phyloP scores from a whole-genome alignment of 2,888 invertebrate species.

The Nemurella pictetii region DNA sequence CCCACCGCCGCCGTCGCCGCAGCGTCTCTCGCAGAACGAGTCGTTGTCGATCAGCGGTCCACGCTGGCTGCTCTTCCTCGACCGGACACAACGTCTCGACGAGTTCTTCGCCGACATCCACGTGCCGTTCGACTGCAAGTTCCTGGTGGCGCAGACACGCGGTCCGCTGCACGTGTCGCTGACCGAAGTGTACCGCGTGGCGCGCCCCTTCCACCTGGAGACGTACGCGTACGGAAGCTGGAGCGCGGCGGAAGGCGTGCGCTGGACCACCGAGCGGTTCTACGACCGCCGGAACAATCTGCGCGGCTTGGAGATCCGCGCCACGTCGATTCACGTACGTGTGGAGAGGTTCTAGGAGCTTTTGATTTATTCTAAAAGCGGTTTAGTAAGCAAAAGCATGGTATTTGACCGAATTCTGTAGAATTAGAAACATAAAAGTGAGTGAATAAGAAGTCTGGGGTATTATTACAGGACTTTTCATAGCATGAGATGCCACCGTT shows the following conservation, averaged over 20 bases:
- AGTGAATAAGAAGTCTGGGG: no score
- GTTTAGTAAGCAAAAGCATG: no score
- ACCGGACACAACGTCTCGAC: slow-evolving; percentile 31
- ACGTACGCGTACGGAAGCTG: slow-evolving; percentile 44
- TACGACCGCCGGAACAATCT: slow-evolving; percentile 45
- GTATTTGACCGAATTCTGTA: no score
- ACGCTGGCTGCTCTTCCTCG: slow-evolving; percentile 47
- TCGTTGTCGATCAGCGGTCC: slow-evolving; percentile 31
- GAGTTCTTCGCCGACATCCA: slow-evolving; percentile 43
- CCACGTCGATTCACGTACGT: slow-evolving; percentile 45
- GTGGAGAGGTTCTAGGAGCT: neutral
- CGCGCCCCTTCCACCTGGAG: slow-evolving; percentile 40
- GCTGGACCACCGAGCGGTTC: slow-evolving; percentile 35
- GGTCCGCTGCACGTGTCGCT: slow-evolving; percentile 37
- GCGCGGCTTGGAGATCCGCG: slow-evolving; percentile 43
- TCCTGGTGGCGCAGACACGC: slow-evolving; percentile 46
- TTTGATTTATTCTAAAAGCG: no score
- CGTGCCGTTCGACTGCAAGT: slow-evolving; percentile 45
- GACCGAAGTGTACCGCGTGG: slow-evolving; percentile 47
- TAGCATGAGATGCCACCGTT: no score
- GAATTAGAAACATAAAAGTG: no score
- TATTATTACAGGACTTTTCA: no score
- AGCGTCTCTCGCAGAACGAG: neutral
- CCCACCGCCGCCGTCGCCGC: neutral
- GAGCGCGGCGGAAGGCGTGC: slow-evolving; percentile 34